Base-by-base conservation (phyloP, 2,113 vertebrate genomes). In the Pachyramphus minor region DNA sequence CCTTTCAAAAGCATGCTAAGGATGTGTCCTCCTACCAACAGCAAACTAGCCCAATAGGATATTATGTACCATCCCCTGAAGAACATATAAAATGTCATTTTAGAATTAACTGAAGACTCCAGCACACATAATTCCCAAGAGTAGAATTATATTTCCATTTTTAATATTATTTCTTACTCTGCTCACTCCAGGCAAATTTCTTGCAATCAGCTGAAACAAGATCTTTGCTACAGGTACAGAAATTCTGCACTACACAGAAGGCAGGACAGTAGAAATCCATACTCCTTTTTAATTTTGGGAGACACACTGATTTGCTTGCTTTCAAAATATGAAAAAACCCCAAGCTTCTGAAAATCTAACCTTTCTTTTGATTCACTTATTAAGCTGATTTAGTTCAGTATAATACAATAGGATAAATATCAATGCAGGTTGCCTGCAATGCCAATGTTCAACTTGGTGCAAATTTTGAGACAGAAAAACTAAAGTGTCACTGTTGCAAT, bases 111-210 rank as follows among this genome's bases (percentile, higher is more conserved):
- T 79, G 58, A 71, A 82, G 58, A 80, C 45, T 73, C 60, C 41
- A 86, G 67, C 30, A 79, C 30, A 58, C 23, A 60, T 59, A 92
- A 91, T 37, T 92, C 80, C 84, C 31, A 42, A 47, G 20, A 68
- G 41, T 16, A 78, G 77, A 92, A 91, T 84, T 74, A 49, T 69
- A 93, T 71, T 90, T 93, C 76, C 64, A 37, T 93, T 89, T 91
- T 92, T 79, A 78, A 84, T 67, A 87, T 74, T 71, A 72, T 84
- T 89, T 89, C 56, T 75, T 73, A 44, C n/a, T 67, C 31, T 4
- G 3, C 37, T 91, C 18, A 59, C 27, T 39, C 23, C n/a, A 52
- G 44, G 41, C 37, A 82, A 69, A 73, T 79, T 84, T 87, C 66
- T 87, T 1, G 1, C 53, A 84, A 76, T 69, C 56, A 76, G 50